These are phyloP conservation scores for Grammomys surdaster DNA, from an alignment of 2,113 vertebrate species.

Conservation along the genomic window DNA sequence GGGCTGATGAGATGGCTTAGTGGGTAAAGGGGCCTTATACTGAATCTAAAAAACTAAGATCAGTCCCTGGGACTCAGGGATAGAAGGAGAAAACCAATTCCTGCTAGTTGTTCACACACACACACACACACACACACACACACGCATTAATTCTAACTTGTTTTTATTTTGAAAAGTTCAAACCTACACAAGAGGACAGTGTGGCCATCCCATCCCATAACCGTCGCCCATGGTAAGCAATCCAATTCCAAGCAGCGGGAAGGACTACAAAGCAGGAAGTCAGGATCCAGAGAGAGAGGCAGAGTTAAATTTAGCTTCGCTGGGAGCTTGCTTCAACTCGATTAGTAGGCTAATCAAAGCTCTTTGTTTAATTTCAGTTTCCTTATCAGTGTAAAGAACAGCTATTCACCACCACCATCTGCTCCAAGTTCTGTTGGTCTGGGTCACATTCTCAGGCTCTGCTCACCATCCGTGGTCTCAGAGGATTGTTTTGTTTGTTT, in stretches of 20 bases:
- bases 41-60: not conserved
- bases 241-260: not conserved
- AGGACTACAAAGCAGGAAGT: conserved; percentile 27
- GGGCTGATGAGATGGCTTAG: not conserved
- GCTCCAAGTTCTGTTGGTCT: not conserved
- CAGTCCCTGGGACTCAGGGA: not conserved
- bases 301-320: conserved; percentile 59
- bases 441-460: not conserved
- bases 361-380: conserved; percentile 59
- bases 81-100: not conserved
- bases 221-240: not conserved
- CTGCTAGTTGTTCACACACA: not conserved
- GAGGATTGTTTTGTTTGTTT: not conserved
- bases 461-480: not conserved
- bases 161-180: not conserved
- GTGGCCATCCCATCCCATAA: not conserved
- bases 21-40: not conserved
- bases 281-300: not conserved
- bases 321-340: conserved; percentile 31
- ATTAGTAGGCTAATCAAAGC: conserved; percentile 62
- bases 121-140: not conserved
- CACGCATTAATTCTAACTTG: not conserved
- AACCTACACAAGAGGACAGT: not conserved
- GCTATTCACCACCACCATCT: not conserved
- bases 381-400: not conserved